Percentiles rank a stretch among this genome's conserved stretches.
phyloP scores from a whole-genome alignment of 1,140 invertebrate genomes.

The Drosophila santomea region DNA sequence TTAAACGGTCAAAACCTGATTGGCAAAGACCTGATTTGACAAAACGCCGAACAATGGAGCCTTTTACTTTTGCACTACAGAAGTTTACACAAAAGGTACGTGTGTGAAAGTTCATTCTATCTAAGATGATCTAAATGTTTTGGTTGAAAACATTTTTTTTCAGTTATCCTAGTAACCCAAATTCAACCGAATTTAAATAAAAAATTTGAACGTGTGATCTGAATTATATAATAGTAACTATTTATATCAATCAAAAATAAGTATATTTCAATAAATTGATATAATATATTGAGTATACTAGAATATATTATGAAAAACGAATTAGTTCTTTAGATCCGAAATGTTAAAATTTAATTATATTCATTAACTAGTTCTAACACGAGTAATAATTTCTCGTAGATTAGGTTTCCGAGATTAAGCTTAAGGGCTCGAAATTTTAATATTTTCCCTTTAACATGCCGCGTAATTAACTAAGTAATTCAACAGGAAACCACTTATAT shows the following conservation, averaged over 20 bases:
- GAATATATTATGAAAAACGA: no score
- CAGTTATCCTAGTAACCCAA: neutral
- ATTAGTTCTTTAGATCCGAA: no score
- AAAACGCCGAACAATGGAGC: conserved; percentile 24
- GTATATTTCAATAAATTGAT: no score
- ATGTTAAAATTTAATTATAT: no score
- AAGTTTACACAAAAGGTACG: conserved; percentile 7
- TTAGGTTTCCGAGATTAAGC: neutral
- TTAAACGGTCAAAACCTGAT: conserved; percentile 41
- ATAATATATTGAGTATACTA: no score
- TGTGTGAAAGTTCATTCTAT: conserved; percentile 8
- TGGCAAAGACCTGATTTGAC: conserved; percentile 1
- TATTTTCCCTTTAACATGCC: conserved; percentile 65
- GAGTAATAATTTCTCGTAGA: no score
- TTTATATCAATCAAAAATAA: no score
- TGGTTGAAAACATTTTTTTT: neutral
- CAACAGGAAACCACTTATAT: conserved; percentile 70
- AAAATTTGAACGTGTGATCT: no score
- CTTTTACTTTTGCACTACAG: conserved; percentile 57
- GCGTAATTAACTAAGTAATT: conserved; percentile 76
- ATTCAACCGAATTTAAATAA: no score
- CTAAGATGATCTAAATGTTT: conserved; percentile 16
- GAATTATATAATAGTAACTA: no score
- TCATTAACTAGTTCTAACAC: neutral
- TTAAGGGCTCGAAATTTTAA: conserved; percentile 8